Evolutionary conservation across 2,797 vertebrate genomes (phyloP), one percentile per base, ranked within the genome.

Genomic region (Ambastaia sidthimunki): DNA sequence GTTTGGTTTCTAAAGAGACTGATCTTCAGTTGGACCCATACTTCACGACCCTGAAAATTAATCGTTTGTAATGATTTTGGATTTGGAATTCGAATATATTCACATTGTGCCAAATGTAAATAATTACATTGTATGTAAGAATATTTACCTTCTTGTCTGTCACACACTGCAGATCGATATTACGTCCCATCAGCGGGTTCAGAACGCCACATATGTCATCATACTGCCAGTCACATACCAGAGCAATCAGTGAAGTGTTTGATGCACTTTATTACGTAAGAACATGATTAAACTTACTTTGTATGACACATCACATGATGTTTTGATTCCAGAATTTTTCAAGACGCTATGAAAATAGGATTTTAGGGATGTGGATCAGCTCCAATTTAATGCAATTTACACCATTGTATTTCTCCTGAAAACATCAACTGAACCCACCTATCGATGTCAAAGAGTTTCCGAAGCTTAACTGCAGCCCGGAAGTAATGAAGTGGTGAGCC

Each of bases 1-100:
- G 92, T 94, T 25, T 92, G 67, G 77, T 93, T 93, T 3, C 44
- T 87, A 7, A 86, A 87, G 74, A 94, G 23, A 12, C 21, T 69
- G 63, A 93, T 85, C 89, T 94, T 94, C 71, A 93, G 80, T 88
- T 94, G 93, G n/a, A 92, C 86, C 91, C 88, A 91, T 0, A 90
- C 85, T 87, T 94, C 85, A 41, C 87, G 85, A 9, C 66, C 88
- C 93, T 93, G 84, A 71, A 57, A 79, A 55, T 10, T 0, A 65
- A 4, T 52, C 3, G 18, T 62, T 28, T 62, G 31, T 62, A 37
- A 59, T 59, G 28, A 21, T 71, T 50, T 71, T 34, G 31, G 23
- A n/a, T 34, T 81, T 18, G 37, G 7, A 19, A 11, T 37, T 60
- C 3, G n/a, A 25, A 21, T 12, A 25, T 9, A 28, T 13, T 9